Conservation (phyloP, 2,797 vertebrate species). For the Nannoperca australis region DNA sequence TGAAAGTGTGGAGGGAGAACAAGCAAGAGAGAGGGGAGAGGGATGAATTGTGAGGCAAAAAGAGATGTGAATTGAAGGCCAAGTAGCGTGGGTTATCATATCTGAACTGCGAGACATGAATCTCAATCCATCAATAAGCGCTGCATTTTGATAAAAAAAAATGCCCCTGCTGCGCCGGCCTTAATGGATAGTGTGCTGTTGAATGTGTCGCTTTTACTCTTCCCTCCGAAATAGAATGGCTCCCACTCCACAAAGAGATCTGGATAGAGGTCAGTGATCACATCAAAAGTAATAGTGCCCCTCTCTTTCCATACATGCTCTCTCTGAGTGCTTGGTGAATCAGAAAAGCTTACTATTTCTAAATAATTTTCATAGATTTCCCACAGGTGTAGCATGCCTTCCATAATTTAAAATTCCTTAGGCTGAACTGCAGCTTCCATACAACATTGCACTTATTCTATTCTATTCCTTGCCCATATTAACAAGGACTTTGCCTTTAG, state of each 20-base stretch:
- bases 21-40: constrained; percentile 43
- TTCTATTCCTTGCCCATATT: no score
- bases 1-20: constrained; percentile 59
- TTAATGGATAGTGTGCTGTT: constrained; percentile 69
- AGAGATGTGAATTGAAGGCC: constrained; percentile 76
- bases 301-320: constrained; percentile 39
- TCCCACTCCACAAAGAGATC: constrained; percentile 65
- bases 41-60: constrained; percentile 59
- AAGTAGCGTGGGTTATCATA: constrained; percentile 72
- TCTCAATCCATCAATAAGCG: constrained; percentile 78
- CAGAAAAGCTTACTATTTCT: constrained; percentile 55
- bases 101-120: constrained; percentile 75
- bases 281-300: constrained; percentile 54
- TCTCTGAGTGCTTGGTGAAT: constrained; percentile 34
- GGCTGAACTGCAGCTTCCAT: constrained; percentile 44
- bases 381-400: constrained; percentile 45
- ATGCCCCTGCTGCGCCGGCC: constrained; percentile 55
- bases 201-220: constrained; percentile 65
- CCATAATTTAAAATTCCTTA: constrained; percentile 56
- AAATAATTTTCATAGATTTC: constrained; percentile 60
- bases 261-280: constrained; percentile 72
- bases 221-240: constrained; percentile 58
- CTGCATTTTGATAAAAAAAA: constrained; percentile 67
- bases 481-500: constrained; percentile 36
- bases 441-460: constrained; percentile 25